A percentile compares a stretch with the other conserved stretches of the same genome.
Evolutionary conservation across 1,140 invertebrate genomes (phyloP).

Genomic region (Euglossa dilemma): DNA sequence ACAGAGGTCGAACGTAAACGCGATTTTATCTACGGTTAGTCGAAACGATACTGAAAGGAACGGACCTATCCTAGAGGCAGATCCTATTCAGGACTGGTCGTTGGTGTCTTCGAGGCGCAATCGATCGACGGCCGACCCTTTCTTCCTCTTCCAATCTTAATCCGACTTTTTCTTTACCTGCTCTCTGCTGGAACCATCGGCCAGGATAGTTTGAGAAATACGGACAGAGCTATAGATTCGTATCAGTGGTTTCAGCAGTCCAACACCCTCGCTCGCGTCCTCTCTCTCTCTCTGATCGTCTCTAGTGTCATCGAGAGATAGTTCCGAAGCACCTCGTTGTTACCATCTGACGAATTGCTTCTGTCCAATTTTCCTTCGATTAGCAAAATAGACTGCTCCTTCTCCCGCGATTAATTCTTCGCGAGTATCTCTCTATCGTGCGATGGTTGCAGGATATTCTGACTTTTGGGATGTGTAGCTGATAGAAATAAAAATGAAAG

Average conservation of each 20-base stretch:
- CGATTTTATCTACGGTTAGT: constrained; percentile 64
- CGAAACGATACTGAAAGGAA: constrained; percentile 52
- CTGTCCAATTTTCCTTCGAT: constrained; percentile 19
- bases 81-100: constrained; percentile 43
- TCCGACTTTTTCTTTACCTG: constrained; percentile 49
- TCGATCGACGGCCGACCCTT: constrained; percentile 46
- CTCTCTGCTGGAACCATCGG: constrained; percentile 40
- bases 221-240: constrained; percentile 42
- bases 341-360: constrained; percentile 17
- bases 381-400: constrained; percentile 2
- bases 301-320: constrained; percentile 15
- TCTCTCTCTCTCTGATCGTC: background rate
- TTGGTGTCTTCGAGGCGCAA: constrained; percentile 30
- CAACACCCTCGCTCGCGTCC: background rate
- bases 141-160: constrained; percentile 32
- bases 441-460: background rate
- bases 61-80: constrained; percentile 24
- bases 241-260: constrained; percentile 31
- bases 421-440: background rate
- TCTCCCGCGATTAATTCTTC: constrained; percentile 4
- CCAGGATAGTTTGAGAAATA: constrained; percentile 32
- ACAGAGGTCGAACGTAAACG: constrained; percentile 50
- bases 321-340: constrained; percentile 15
- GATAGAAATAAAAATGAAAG: no score
- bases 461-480: background rate